These are phyloP conservation scores for Agriopis leucophaearia DNA, from an alignment of 2,888 invertebrate genomes.

Conservation along the genomic window DNA sequence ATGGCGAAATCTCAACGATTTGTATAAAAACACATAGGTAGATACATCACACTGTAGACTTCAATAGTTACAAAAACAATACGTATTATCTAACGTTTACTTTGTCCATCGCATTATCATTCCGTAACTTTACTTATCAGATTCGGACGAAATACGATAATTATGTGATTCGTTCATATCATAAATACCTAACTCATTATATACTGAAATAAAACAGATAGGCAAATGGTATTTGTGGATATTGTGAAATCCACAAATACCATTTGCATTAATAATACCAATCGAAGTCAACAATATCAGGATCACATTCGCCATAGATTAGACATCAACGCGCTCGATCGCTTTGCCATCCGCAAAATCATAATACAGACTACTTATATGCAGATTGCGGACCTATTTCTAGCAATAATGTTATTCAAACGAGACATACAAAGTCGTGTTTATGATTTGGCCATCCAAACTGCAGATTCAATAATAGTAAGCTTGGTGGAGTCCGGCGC, in stretches of 20 bases:
- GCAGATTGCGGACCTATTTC: conserved; percentile 11
- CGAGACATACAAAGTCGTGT: conserved; percentile 37
- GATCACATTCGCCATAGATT: conserved; percentile 16
- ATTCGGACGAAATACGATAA: conserved; percentile 29
- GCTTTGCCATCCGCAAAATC: conserved; percentile 3
- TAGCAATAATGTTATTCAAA: conserved; percentile 28
- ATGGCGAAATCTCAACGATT: conserved; percentile 6
- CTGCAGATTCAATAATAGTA: conserved; percentile 12
- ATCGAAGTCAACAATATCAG: conserved; percentile 1
- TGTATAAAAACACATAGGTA: background rate
- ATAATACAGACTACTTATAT: conserved; percentile 21
- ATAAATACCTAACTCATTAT: conserved; percentile 11
- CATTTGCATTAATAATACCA: background rate
- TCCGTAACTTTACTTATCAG: conserved; percentile 32
- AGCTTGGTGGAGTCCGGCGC: conserved; percentile 35
- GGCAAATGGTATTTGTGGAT: background rate
- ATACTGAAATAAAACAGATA: conserved; percentile 17
- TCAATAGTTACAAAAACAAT: conserved; percentile 24
- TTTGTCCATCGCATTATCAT: conserved; percentile 22
- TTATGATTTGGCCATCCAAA: conserved; percentile 46
- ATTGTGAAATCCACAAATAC: background rate
- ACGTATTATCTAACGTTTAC: conserved; percentile 24
- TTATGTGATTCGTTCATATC: conserved; percentile 21
- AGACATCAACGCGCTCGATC: conserved; percentile 44
- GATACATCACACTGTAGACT: conserved; percentile 20